These are phyloP conservation scores for Anguilla megastoma DNA, from an alignment of 2,797 vertebrate genomes.

Conservation along the genomic window DNA sequence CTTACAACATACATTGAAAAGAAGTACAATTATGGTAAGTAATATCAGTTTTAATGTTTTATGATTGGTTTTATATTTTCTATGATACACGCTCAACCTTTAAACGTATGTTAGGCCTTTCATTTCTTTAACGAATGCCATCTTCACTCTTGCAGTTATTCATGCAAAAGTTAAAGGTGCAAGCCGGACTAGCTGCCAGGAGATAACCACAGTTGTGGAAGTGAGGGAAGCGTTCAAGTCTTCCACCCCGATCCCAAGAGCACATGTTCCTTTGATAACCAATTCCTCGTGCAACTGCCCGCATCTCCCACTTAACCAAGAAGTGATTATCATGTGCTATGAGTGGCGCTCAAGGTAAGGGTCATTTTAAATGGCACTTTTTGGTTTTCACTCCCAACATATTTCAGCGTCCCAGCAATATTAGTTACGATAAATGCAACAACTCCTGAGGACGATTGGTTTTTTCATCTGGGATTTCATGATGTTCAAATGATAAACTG, in stretches of 20 bases:
- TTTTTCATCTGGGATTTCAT: not conserved
- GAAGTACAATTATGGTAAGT: slow-evolving; percentile 82
- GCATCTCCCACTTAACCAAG: slow-evolving; percentile 73
- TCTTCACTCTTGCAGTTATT: slow-evolving; percentile 65
- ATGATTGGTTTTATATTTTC: not conserved
- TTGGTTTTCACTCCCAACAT: not conserved
- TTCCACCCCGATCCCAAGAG: slow-evolving; percentile 62
- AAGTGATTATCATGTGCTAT: slow-evolving; percentile 81
- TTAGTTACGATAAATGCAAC: not conserved
- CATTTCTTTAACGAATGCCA: not conserved
- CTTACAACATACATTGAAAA: slow-evolving; percentile 74
- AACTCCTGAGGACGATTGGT: not conserved
- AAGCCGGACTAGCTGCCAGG: slow-evolving; percentile 74
- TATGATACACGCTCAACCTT: not conserved
- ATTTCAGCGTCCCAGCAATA: not conserved
- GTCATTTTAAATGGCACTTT: not conserved
- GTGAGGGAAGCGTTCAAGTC: slow-evolving; percentile 78
- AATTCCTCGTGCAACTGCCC: slow-evolving; percentile 81
- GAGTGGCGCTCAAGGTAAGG: slow-evolving; percentile 76
- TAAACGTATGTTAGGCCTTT: not conserved
- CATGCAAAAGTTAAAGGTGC: slow-evolving; percentile 76
- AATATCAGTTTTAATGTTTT: slow-evolving; percentile 4
- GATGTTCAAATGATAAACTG: not conserved
- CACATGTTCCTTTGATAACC: slow-evolving; percentile 74
- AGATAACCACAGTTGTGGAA: slow-evolving; percentile 75